Conservation (phyloP, 2,888 invertebrate species). For the Pocota personata region DNA sequence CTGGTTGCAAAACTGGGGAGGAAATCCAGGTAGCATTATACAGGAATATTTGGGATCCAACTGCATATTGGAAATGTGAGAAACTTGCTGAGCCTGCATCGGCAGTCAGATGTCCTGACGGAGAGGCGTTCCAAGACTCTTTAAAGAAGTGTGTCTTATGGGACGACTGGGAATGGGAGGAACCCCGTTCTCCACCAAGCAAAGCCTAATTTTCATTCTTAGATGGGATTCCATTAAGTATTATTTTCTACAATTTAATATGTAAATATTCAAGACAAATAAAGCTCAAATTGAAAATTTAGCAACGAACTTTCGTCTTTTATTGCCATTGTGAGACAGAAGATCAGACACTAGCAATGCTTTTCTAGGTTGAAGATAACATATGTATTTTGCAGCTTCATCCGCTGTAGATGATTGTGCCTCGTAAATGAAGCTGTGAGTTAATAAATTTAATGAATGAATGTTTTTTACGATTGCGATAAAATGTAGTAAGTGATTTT, state of each 20-base stretch:
- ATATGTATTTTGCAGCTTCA: no score
- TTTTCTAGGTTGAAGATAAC: no score
- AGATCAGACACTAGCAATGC: no score
- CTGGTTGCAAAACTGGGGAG: constrained; percentile 76
- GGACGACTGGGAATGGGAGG: constrained; percentile 79
- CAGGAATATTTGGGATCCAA: constrained; percentile 79
- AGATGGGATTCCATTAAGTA: neutral
- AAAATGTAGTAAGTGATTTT: no score
- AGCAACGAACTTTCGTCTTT: neutral
- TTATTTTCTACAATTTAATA: neutral
- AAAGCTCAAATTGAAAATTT: neutral
- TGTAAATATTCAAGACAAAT: neutral
- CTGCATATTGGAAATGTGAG: constrained; percentile 78
- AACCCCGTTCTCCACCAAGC: constrained; percentile 76
- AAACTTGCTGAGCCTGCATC: constrained; percentile 75
- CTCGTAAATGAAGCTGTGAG: no score
- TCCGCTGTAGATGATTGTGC: no score
- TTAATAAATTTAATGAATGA: no score
- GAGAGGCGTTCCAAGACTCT: constrained; percentile 76
- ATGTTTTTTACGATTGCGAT: no score
- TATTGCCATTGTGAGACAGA: no score
- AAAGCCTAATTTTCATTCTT: neutral
- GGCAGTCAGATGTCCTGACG: constrained; percentile 74
- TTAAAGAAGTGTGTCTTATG: constrained; percentile 77
- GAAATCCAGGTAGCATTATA: constrained; percentile 76